phyloP scores from a whole-genome alignment of 2,888 invertebrate species.

The Ctenicera cuprea region DNA sequence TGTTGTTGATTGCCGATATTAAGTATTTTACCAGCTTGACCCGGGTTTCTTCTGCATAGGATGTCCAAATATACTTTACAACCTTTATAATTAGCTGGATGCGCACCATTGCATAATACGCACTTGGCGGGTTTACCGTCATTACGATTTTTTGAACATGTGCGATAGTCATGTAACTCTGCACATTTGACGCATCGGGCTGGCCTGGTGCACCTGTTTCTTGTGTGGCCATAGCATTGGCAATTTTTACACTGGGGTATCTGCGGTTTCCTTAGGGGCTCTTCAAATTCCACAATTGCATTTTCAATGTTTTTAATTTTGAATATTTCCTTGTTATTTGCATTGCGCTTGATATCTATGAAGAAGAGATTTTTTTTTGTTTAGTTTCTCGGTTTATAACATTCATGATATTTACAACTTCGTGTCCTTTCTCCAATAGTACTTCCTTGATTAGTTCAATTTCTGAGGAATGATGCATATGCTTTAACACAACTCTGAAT shows the following conservation, averaged over 20 bases:
- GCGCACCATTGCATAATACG: constrained; percentile 14
- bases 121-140: constrained; percentile 17
- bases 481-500: constrained; percentile 28
- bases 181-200: constrained; percentile 32
- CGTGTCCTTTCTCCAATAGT: constrained; percentile 16
- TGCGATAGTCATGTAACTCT: constrained; percentile 26
- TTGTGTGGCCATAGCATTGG: background rate
- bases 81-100: constrained; percentile 31
- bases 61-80: constrained; percentile 23
- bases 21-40: constrained; percentile 18
- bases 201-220: constrained; percentile 17
- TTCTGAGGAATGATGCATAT: constrained; percentile 29
- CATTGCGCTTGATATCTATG: constrained; percentile 27
- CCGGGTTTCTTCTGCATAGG: constrained; percentile 16
- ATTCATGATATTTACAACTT: constrained; percentile 28
- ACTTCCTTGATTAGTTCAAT: constrained; percentile 15
- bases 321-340: constrained; percentile 30
- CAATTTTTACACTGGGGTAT: constrained; percentile 31
- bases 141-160: constrained; percentile 24
- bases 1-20: constrained; percentile 1
- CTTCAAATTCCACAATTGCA: constrained; percentile 33
- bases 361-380: constrained; percentile 28
- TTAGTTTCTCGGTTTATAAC: constrained; percentile 23
- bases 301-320: constrained; percentile 36
- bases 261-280: constrained; percentile 29